Percentiles rank a stretch among this genome's conserved stretches.
Conservation (phyloP, 1,140 invertebrate genomes). For the Aporrectodea caliginosa region DNA sequence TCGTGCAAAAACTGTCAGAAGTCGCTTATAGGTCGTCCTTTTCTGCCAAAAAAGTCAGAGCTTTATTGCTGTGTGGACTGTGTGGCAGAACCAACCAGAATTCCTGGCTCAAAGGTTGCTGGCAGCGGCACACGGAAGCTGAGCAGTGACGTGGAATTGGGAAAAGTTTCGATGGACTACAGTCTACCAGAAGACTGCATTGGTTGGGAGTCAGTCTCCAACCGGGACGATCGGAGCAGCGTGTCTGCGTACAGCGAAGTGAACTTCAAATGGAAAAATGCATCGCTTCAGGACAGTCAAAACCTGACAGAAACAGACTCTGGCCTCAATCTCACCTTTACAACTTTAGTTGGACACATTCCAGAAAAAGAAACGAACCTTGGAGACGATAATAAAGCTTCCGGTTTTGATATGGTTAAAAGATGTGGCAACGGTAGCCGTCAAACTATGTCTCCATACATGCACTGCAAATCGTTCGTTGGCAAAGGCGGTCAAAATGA, state of each 20-base stretch:
- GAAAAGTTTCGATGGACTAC: not conserved
- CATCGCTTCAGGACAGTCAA: not conserved
- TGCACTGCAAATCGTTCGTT: too few species aligned
- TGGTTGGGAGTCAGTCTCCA: not conserved
- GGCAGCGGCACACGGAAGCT: not conserved
- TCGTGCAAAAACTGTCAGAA: conserved; percentile 86
- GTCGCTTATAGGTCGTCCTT: conserved; percentile 86
- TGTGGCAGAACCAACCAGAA: conserved; percentile 27
- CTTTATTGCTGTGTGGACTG: conserved; percentile 74
- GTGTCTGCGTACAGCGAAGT: not conserved
- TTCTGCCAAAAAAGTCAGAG: conserved; percentile 82
- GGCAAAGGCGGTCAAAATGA: too few species aligned
- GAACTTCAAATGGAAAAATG: not conserved
- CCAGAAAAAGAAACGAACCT: not conserved
- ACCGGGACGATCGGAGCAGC: not conserved
- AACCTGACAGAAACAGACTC: not conserved
- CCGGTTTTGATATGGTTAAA: too few species aligned
- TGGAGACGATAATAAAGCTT: too few species aligned
- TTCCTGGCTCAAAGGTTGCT: not conserved
- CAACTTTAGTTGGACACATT: not conserved
- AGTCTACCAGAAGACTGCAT: not conserved
- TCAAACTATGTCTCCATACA: too few species aligned
- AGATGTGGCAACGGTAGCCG: too few species aligned
- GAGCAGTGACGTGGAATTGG: not conserved
- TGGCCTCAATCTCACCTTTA: not conserved